Percentiles rank a stretch among this genome's conserved stretches.
Conservation (phyloP, 2,797 vertebrate genomes). For the Gephyroberyx darwinii region DNA sequence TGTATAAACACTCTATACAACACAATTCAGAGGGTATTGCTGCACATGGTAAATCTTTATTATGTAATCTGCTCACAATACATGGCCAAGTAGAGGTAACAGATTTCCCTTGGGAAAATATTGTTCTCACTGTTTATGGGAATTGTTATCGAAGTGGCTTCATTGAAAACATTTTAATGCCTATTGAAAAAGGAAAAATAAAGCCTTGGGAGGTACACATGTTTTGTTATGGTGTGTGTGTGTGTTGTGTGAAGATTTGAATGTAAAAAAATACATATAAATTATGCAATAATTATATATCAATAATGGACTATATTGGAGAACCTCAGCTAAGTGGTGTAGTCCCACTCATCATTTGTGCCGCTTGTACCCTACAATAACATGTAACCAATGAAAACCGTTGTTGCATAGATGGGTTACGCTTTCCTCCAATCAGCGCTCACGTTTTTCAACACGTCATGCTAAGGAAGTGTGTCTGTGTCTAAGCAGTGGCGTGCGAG, state of each 20-base stretch:
- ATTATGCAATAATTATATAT: no score
- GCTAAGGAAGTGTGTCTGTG: constrained; percentile 65
- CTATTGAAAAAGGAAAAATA: no score
- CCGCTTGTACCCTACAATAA: not conserved
- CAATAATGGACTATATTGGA: not conserved
- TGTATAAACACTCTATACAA: constrained; percentile 29
- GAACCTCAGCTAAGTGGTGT: not conserved
- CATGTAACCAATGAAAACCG: constrained; percentile 44
- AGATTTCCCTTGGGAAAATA: constrained; percentile 13
- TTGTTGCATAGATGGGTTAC: accelerated
- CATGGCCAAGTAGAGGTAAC: no score
- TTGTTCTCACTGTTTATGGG: constrained; percentile 2
- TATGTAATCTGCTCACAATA: constrained; percentile 34
- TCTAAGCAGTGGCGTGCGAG: constrained; percentile 30
- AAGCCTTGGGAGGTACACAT: no score
- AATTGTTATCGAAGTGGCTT: constrained; percentile 6
- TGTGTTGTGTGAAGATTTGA: no score
- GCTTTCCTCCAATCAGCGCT: constrained; percentile 57
- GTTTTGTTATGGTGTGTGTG: no score
- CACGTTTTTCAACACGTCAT: constrained; percentile 52
- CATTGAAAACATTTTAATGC: constrained; percentile 7
- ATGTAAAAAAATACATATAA: no score
- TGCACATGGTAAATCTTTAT: constrained; percentile 43
- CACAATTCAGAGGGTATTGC: constrained; percentile 36
- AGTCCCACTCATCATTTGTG: not conserved